phyloP scores from a whole-genome alignment of 2,888 invertebrate species.

The Esperia sulphurella region DNA sequence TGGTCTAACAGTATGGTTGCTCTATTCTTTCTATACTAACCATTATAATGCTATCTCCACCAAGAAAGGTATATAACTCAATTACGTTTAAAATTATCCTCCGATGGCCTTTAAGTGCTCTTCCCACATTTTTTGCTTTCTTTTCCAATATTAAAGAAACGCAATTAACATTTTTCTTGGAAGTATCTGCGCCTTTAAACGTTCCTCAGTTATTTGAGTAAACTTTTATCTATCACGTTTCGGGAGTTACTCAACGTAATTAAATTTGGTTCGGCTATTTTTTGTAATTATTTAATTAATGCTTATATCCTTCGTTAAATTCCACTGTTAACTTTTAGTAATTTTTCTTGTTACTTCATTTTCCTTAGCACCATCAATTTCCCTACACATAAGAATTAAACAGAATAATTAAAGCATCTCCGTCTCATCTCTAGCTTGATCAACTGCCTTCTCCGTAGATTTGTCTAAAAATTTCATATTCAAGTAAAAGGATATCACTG shows the following conservation, averaged over 20 bases:
- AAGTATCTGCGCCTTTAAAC: background rate
- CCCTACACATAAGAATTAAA: too few relatives aligned
- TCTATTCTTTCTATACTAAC: background rate
- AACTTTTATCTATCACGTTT: background rate
- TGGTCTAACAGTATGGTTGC: too few relatives aligned
- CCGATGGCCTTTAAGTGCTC: background rate
- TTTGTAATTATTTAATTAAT: too few relatives aligned
- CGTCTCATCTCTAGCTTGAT: too few relatives aligned
- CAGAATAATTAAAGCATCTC: too few relatives aligned
- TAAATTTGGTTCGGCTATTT: background rate
- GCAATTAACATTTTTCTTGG: background rate
- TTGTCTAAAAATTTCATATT: too few relatives aligned
- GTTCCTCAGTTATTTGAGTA: background rate
- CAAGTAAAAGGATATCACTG: too few relatives aligned
- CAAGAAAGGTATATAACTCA: background rate
- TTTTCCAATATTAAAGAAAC: slow-evolving; percentile 1
- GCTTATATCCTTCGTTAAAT: too few relatives aligned
- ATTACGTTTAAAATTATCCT: background rate
- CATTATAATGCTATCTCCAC: background rate
- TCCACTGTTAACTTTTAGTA: too few relatives aligned
- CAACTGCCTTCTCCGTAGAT: too few relatives aligned
- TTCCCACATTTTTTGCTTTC: background rate
- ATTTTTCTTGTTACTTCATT: too few relatives aligned
- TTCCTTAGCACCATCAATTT: too few relatives aligned
- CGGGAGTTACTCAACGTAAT: background rate